Evolutionary conservation across 2,797 vertebrate genomes (phyloP).

Genomic region (Chelidonichthys spinosus): DNA sequence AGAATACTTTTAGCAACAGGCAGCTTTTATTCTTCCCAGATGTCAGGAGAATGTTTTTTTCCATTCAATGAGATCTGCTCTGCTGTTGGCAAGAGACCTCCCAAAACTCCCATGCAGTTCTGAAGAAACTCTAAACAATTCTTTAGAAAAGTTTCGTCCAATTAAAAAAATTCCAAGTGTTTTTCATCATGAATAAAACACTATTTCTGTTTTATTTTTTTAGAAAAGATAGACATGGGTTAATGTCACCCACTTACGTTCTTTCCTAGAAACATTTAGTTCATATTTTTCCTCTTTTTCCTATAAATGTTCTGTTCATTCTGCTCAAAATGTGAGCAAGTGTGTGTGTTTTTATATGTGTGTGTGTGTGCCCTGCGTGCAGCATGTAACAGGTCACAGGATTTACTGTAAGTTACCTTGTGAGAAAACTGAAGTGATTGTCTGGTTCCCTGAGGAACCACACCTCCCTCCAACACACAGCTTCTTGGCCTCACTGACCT

Average conservation of each 20-base stretch:
- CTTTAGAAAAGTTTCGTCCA: slow-evolving; percentile 11
- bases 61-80: slow-evolving; percentile 8
- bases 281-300: not conserved
- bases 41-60: slow-evolving; percentile 38
- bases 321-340: not conserved
- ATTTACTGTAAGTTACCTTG: slow-evolving; percentile 66
- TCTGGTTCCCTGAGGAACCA: slow-evolving; percentile 2
- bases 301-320: slow-evolving; percentile 14
- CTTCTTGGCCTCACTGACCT: slow-evolving; percentile 23
- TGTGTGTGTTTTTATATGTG: slow-evolving; percentile 23
- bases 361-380: slow-evolving; percentile 11
- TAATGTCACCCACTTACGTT: slow-evolving; percentile 21
- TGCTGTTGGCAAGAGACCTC: not conserved
- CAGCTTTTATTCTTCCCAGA: slow-evolving; percentile 65
- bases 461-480: not conserved
- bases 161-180: too few relatives aligned
- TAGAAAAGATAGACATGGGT: slow-evolving; percentile 31
- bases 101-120: not conserved
- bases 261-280: slow-evolving; percentile 61
- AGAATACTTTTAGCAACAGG: slow-evolving; percentile 34
- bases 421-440: slow-evolving; percentile 20
- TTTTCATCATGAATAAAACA: slow-evolving; percentile 55
- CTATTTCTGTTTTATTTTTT: slow-evolving; percentile 16
- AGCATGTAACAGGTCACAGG: not conserved
- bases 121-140: not conserved